Evolutionary conservation across 2,113 vertebrate species (phyloP).

Genomic region (Picathartes gymnocephalus): DNA sequence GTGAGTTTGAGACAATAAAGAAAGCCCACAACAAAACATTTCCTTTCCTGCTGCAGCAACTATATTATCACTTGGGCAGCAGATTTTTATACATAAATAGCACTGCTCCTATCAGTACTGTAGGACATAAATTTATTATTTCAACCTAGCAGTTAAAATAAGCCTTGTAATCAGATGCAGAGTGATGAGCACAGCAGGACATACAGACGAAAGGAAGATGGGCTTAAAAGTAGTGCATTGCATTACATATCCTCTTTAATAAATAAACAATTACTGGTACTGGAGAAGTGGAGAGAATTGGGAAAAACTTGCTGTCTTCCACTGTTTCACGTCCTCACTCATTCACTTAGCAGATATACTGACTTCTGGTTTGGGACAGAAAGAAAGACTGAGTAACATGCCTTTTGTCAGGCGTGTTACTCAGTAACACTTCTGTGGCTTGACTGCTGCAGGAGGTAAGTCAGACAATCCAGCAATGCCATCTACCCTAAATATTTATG

Average conservation of each 20-base stretch:
- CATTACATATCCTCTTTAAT: background rate
- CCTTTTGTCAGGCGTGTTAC: background rate
- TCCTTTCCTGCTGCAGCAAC: background rate
- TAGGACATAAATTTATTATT: background rate
- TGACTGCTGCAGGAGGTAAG: background rate
- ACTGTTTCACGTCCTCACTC: background rate
- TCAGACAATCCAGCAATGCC: background rate
- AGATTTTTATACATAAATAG: background rate
- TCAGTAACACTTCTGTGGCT: background rate
- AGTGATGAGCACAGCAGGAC: background rate
- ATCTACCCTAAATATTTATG: background rate
- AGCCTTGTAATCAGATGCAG: background rate
- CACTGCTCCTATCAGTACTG: background rate
- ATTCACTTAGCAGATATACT: background rate
- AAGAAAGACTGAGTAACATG: background rate
- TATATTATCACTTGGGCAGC: background rate
- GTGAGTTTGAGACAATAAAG: background rate
- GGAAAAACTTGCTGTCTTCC: background rate
- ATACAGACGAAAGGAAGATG: background rate
- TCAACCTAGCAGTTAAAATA: slow-evolving; percentile 11
- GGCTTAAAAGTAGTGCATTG: background rate
- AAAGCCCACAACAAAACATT: background rate
- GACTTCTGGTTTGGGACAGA: background rate
- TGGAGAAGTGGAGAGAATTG: background rate
- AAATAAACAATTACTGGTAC: background rate